Percentiles rank a stretch among this genome's conserved stretches.
Evolutionary conservation across 2,113 vertebrate species (phyloP).

Genomic region (Clarias gariepinus): DNA sequence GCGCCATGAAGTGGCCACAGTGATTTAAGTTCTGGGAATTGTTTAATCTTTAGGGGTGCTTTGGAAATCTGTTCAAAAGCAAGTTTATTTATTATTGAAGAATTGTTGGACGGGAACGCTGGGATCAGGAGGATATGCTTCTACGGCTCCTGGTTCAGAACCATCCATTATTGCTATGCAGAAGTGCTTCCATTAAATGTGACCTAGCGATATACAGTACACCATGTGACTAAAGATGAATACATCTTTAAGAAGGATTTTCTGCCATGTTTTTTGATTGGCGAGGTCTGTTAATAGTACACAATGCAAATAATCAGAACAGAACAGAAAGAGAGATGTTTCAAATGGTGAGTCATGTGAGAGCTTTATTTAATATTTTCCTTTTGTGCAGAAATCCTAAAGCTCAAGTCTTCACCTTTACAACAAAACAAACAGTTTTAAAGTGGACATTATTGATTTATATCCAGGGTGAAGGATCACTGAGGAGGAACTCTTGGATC

Average conservation of each 20-base stretch:
- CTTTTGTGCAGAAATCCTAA: not conserved
- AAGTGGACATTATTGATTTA: constrained; percentile 4
- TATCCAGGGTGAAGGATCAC: constrained; percentile 12
- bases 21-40: not conserved
- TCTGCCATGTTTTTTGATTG: not conserved
- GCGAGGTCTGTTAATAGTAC: not conserved
- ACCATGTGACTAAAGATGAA: not conserved
- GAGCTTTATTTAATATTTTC: not conserved
- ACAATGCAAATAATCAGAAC: not conserved
- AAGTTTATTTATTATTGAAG: not conserved
- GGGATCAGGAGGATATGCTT: not conserved
- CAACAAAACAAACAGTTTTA: not conserved
- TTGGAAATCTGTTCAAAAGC: not conserved
- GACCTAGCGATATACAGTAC: not conserved
- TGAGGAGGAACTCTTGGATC: constrained; percentile 3
- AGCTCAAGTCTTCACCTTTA: not conserved
- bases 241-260: not conserved
- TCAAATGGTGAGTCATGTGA: not conserved
- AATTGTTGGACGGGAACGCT: not conserved
- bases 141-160: not conserved
- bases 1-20: not conserved
- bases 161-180: too few relatives aligned
- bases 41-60: not conserved
- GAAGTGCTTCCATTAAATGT: not conserved
- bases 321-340: not conserved